phyloP scores from a whole-genome alignment of 2,113 vertebrate species.

The Aix galericulata region DNA sequence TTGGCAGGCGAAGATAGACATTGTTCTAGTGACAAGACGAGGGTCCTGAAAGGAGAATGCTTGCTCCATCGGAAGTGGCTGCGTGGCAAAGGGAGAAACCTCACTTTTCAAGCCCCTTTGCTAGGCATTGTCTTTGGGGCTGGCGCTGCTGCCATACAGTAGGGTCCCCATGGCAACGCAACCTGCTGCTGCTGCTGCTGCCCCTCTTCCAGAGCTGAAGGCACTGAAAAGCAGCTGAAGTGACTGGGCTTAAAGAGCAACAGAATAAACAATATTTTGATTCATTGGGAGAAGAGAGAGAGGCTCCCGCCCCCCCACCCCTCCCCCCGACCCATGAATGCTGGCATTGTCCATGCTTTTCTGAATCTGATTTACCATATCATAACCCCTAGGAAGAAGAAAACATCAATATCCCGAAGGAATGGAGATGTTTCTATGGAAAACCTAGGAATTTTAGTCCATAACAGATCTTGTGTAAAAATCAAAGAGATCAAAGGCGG shows the following conservation, averaged over 20 bases:
- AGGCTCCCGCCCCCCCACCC: conserved; percentile 41
- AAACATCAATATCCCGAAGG: conserved; percentile 98
- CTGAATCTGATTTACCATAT: conserved; percentile 98
- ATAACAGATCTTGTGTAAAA: conserved; percentile 90
- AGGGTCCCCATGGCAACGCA: conserved; percentile 84
- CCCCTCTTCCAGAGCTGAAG: conserved; percentile 86
- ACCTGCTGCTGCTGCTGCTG: conserved; percentile 92
- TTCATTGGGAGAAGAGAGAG: conserved; percentile 82
- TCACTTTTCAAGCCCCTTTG: conserved; percentile 76
- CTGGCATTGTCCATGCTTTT: conserved; percentile 91
- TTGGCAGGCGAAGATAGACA: conserved; percentile 85
- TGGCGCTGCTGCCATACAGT: conserved; percentile 78
- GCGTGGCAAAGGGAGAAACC: conserved; percentile 79
- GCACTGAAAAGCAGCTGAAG: conserved; percentile 85
- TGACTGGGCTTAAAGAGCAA: conserved; percentile 85
- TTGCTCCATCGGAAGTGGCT: conserved; percentile 88
- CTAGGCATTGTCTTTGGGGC: conserved; percentile 81
- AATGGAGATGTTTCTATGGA: conserved; percentile 99
- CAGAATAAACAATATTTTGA: conserved; percentile 94
- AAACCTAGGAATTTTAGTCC: conserved; percentile 96
- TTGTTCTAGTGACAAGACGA: conserved; percentile 89
- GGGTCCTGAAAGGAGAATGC: conserved; percentile 84
- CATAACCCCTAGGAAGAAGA: conserved; percentile 99
- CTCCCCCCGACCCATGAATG: conserved; percentile 83
- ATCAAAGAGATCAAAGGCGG: conserved; percentile 94